Base-by-base conservation (phyloP, 1,140 invertebrate genomes). In the Drosophila oshimai region DNA sequence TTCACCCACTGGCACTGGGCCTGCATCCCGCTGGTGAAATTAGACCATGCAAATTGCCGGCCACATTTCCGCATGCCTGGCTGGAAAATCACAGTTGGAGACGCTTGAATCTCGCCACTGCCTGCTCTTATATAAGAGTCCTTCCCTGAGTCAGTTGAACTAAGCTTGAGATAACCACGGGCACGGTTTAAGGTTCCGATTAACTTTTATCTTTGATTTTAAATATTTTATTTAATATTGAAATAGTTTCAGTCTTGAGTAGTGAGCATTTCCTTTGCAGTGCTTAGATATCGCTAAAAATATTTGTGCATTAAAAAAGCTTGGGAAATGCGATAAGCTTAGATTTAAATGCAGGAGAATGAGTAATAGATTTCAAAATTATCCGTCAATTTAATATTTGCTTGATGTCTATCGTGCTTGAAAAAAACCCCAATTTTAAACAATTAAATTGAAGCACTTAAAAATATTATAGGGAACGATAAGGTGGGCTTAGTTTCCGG, bases 41-140 rank as follows among this genome's bases (percentile, higher is more conserved):
- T 13, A 26, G 24, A 28, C 26, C 50, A 22, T 29, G 20, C 57
- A 41, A 55, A 41, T 45, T 55, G 33, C 29, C 33, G 6, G 18
- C 12, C 55, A 68, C 33, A 67, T 47, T 74, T 69, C 33, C 57
- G 46, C 53, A 33, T 12, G 12, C 29, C 22, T 29, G 18, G 45
- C 3, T 22, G 36, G 51, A 41, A 44, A 61, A 33, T 58, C 26
- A 42, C n/a, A 42, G 33, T 42, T 60, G 36, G 18, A 54, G 3
- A 3, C 17, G 12, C 12, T 20, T n/a, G n/a, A n/a, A 4, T 15
- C n/a, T 15, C 6, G 26, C 2, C 0, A 22, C 12, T 9, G 10
- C 44, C 7, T 18, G 28, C 44, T 13, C 12, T 12, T 31, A 15
- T 12, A 6, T 22, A 33, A 55, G 51, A 9, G 24, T 22, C n/a